These are phyloP conservation scores for Pangasius mekongensis DNA, from an alignment of 2,797 vertebrate genomes.

Conservation along the genomic window DNA sequence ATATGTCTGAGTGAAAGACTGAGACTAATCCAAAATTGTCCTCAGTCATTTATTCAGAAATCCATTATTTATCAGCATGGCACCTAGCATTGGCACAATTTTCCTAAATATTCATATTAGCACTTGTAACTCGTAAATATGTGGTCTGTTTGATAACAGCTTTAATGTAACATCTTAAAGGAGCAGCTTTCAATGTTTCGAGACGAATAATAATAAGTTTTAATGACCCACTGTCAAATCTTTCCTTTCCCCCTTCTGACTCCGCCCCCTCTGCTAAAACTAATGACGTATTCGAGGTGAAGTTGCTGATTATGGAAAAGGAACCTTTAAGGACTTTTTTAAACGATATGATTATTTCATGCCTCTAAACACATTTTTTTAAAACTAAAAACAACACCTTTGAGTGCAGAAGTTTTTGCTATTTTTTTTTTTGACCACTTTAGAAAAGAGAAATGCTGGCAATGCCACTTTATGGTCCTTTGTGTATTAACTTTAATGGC, in stretches of 20 bases:
- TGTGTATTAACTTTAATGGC: neutral
- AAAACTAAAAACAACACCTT: neutral
- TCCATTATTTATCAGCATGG: no score
- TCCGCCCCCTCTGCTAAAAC: neutral
- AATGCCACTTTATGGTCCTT: neutral
- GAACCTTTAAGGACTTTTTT: neutral
- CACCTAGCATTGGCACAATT: neutral
- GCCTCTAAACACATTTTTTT: neutral
- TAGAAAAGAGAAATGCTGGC: neutral
- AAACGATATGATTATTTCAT: neutral
- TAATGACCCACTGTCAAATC: neutral
- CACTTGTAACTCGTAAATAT: neutral
- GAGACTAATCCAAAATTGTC: neutral
- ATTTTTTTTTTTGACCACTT: neutral
- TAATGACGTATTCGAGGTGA: neutral
- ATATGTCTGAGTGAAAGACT: no score
- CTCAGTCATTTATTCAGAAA: neutral
- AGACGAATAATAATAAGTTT: neutral
- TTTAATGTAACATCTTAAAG: neutral
- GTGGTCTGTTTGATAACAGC: neutral
- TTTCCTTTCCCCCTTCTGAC: neutral
- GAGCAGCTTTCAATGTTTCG: neutral
- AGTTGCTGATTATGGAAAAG: neutral
- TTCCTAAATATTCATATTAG: no score
- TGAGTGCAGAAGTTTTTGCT: neutral